These are phyloP conservation scores for Eulemur rubriventer DNA, from an alignment of 2,797 vertebrate genomes.

Conservation along the genomic window DNA sequence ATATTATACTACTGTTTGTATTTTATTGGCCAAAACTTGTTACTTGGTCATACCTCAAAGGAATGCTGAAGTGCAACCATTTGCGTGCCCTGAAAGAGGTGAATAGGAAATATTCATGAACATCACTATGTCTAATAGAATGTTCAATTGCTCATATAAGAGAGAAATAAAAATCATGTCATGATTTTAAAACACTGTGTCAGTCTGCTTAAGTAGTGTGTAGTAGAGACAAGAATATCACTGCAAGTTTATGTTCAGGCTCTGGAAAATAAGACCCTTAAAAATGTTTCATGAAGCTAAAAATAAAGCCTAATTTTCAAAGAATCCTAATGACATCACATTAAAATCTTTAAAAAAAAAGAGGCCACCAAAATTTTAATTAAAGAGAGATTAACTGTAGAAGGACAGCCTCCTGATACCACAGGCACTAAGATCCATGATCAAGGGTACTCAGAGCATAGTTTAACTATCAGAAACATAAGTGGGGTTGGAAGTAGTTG, in stretches of 20 bases:
- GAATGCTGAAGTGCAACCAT: background rate
- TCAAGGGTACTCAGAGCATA: background rate
- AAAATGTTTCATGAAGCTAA: constrained; percentile 34
- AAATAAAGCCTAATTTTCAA: constrained; percentile 43
- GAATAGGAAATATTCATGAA: background rate
- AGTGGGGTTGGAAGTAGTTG: background rate
- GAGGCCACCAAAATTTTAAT: constrained; percentile 26
- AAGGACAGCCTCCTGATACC: background rate
- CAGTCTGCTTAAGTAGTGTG: background rate
- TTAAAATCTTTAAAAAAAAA: constrained; percentile 7
- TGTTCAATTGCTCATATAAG: background rate
- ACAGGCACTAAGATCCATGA: background rate
- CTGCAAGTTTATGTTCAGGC: background rate
- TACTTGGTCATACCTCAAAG: background rate
- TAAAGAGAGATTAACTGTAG: constrained; percentile 32
- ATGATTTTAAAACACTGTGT: constrained; percentile 31
- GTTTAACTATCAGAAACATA: background rate
- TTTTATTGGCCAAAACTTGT: background rate
- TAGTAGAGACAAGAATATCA: background rate
- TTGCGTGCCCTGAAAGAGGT: background rate
- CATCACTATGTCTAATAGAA: background rate
- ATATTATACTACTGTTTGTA: background rate
- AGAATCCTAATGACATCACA: background rate
- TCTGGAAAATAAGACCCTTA: constrained; percentile 43
- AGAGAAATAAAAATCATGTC: constrained; percentile 28